Base-by-base conservation (phyloP, 1,140 invertebrate species). In the Amphibalanus amphitrite region DNA sequence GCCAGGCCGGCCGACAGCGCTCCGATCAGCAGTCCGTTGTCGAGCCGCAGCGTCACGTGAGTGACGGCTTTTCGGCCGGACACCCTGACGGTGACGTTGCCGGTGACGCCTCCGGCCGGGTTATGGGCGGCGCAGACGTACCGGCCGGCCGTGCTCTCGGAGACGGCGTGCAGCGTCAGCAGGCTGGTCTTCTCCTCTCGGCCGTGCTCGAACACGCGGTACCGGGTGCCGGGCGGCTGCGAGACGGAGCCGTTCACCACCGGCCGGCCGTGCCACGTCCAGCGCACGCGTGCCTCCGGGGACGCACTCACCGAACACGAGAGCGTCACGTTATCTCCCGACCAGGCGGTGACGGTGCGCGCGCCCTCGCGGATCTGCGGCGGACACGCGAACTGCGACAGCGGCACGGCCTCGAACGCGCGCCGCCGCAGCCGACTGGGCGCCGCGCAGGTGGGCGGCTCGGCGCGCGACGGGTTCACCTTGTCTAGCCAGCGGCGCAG, bases 311-410 rank as follows among this genome's bases (percentile, higher is more conserved):
- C 86, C 67, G 82, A 81, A 78, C 90, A 92, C 40, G 85, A 83
- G 76, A 92, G 80, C 0, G 88, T 89, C 10, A 88, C 85, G 77
- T 91, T 90, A 30, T 84, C 83, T 0, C 89, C 88, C 3, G 83
- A 84, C 69, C 84, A 82, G 0, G 73, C 73, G 70, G 75, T 70
- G 29, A 75, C 73, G 65, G 71, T 71, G n/a, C 71, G 74, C 26
- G 75, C 72, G 3, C 74, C 71, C 23, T 72, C 74, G 30, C 77
- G 73, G 17, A 82, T 74, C 68, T 76, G 75, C 3, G 90, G 90
- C 71, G 84, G 81, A 77, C 90, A 92, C 0, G 90, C 89, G 78
- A 90, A 91, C 76, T 92, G 90, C 75, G 91, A 88, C 28, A 90
- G 79, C 72, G 87, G 85, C 30, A 92, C 81, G 69, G 84, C 83